A percentile compares a stretch with the other conserved stretches of the same genome.
Evolutionary conservation across 2,797 vertebrate genomes (phyloP).

Genomic region (Kryptopterus vitreolus): DNA sequence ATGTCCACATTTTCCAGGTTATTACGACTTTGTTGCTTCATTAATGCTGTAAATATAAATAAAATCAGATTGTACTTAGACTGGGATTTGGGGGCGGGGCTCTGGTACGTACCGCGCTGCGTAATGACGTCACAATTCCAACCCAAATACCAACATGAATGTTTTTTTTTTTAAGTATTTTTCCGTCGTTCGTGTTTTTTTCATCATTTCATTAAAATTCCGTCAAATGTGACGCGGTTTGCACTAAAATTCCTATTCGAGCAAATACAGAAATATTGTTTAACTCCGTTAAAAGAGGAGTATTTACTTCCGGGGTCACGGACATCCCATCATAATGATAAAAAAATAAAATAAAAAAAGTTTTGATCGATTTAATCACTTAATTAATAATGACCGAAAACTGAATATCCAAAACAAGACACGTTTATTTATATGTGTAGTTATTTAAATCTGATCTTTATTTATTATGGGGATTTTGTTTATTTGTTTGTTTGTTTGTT

Average conservation of each 20-base stretch:
- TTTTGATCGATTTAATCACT: not conserved
- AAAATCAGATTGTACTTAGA: too few relatives aligned
- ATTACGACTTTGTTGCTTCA: too few relatives aligned
- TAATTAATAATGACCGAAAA: not conserved
- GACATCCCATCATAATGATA: not conserved
- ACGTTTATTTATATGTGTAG: not conserved
- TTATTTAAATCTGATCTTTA: not conserved
- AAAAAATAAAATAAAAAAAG: too few relatives aligned
- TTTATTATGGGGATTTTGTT: not conserved
- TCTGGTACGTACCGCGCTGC: too few relatives aligned
- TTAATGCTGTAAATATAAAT: too few relatives aligned
- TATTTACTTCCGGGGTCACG: slow-evolving; percentile 13
- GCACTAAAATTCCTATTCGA: not conserved
- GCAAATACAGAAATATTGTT: not conserved
- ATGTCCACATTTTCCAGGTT: too few relatives aligned
- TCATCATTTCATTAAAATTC: too few relatives aligned
- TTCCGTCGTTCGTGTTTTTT: too few relatives aligned
- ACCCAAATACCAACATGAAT: not conserved
- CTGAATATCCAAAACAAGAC: not conserved
- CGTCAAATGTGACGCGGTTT: not conserved
- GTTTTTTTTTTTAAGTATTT: too few relatives aligned
- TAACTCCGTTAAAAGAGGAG: rapidly evolving
- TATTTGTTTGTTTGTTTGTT: not conserved
- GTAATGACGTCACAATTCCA: not conserved
- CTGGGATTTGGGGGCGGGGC: too few relatives aligned